Conservation (phyloP, 2,888 invertebrate genomes). For the Tetragonisca angustula region DNA sequence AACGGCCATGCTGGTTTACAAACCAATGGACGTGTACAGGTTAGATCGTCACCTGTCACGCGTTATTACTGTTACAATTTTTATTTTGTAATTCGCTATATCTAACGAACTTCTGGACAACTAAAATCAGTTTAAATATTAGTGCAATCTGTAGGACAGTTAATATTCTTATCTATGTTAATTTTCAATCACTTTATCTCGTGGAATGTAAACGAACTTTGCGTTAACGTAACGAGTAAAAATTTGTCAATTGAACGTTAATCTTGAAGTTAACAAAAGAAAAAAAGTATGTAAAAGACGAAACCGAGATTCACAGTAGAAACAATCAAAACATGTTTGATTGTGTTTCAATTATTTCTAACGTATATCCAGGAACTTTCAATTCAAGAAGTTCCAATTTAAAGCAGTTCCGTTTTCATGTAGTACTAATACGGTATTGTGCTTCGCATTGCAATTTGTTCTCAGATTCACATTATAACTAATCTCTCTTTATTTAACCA, state of each 20-base stretch:
- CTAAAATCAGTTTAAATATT: conserved; percentile 1
- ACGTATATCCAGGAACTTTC: conserved; percentile 1
- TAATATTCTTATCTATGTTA: not conserved
- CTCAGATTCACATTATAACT: not conserved
- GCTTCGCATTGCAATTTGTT: not conserved
- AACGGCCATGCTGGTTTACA: conserved; percentile 71
- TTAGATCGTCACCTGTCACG: conserved; percentile 66
- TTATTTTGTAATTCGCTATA: not conserved
- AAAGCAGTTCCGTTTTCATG: not conserved
- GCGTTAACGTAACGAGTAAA: not conserved
- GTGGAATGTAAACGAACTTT: not conserved
- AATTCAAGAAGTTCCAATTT: conserved; percentile 23
- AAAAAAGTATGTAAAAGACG: not conserved
- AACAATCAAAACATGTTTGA: not conserved
- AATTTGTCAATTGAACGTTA: not conserved
- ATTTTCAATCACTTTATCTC: not conserved
- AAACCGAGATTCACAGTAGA: not conserved
- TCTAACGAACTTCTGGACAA: not conserved
- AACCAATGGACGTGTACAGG: conserved; percentile 73
- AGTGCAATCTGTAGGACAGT: not conserved
- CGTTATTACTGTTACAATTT: conserved; percentile 3
- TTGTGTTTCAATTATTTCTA: not conserved
- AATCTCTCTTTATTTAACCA: not conserved
- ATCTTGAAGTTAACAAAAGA: not conserved
- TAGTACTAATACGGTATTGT: not conserved